Base-by-base conservation (phyloP, 2,113 vertebrate species). In the Corydoras maculifer region DNA sequence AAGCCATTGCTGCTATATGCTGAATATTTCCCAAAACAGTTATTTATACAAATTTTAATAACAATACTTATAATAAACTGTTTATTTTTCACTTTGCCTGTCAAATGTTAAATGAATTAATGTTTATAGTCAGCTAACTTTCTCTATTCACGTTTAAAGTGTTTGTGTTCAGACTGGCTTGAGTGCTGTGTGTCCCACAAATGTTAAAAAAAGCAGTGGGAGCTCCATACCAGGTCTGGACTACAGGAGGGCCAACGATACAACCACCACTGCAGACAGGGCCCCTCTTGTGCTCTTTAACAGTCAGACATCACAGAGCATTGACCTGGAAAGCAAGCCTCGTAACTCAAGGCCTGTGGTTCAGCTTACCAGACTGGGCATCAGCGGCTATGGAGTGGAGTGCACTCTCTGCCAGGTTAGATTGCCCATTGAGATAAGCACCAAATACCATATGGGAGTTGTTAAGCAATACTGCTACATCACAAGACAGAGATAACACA, bases 261-360 rank as follows among this genome's bases (percentile, higher is more conserved):
- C 58, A 18, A 58, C 72, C 59, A 9, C 53, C 50, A n/a, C 29
- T 54, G 64, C 59, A 77, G 60, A 82, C 78, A 82, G 78, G 80
- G 65, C 64, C 68, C 72, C 68, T 70, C 78, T 81, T 79, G 80
- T 82, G 68, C 70, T 79, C 71, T 78, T 78, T 77, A 63, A 63
- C 58, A 62, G 73, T 67, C 68, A 63, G 68, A 68, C 75, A 74
- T 68, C 58, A 13, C 67, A 76, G 76, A 71, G 65, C 70, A 72
- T 54, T 80, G 78, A 80, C 78, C 78, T 75, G 77, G 76, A 79
- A 76, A 77, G 78, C 25, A 59, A 73, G 68, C 50, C 66, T 54
- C 59, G 74, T 79, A 79, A 82, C 74, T 79, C 73, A 80, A 82
- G 81, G 78, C 73, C 73, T 4, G 32, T 53, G 77, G 79, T 79